Conservation (phyloP, 2,113 vertebrate species). For the Platichthys flesus region DNA sequence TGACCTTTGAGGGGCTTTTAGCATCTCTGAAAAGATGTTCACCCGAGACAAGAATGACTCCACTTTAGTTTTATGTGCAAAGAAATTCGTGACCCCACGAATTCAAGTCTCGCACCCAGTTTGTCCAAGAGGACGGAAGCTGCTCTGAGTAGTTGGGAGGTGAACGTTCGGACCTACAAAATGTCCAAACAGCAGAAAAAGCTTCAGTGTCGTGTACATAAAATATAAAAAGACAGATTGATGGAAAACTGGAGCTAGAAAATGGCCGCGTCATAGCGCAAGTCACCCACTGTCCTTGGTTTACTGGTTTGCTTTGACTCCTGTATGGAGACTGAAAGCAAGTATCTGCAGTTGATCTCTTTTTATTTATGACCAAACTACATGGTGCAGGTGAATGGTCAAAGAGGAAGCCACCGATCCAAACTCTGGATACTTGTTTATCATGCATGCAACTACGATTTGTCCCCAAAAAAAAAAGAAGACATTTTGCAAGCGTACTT, state of each 20-base stretch:
- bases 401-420: conserved; percentile 27
- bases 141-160: conserved; percentile 29
- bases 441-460: conserved; percentile 72
- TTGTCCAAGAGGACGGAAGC: conserved; percentile 32
- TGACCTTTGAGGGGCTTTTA: not conserved
- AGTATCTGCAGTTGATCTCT: not conserved
- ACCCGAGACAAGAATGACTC: not conserved
- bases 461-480: conserved; percentile 30
- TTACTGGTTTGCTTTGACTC: conserved; percentile 20
- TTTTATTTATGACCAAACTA: conserved; percentile 23
- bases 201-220: conserved; percentile 32
- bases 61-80: too few relatives aligned
- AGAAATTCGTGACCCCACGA: too few relatives aligned
- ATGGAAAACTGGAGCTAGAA: conserved; percentile 10
- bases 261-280: not conserved
- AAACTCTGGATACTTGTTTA: conserved; percentile 59
- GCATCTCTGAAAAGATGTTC: not conserved
- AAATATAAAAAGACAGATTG: conserved; percentile 9
- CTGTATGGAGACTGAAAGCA: conserved; percentile 27
- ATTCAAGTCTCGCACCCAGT: conserved; percentile 3
- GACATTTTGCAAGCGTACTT: conserved; percentile 48
- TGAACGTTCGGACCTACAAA: not conserved
- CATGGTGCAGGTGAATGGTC: conserved; percentile 19
- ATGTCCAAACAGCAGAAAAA: not conserved
- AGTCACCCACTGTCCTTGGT: not conserved